Evolutionary conservation across 2,888 invertebrate genomes (phyloP).

Genomic region (Acanthopleura granulata): DNA sequence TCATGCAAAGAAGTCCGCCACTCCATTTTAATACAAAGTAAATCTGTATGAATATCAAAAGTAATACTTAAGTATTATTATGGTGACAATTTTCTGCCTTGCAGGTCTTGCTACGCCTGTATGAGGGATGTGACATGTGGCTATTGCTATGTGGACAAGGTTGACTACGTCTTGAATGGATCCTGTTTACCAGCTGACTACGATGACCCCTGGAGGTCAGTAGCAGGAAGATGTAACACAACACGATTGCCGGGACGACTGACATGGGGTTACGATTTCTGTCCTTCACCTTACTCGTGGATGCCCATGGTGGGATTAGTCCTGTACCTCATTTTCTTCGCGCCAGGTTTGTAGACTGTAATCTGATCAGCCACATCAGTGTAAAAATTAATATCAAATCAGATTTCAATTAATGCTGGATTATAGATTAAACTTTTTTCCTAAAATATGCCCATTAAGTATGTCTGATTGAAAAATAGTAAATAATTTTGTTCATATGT

Average conservation of each 20-base stretch:
- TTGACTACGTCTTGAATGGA: conserved; percentile 49
- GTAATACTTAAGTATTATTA: no score
- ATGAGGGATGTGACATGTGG: conserved; percentile 71
- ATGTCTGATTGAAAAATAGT: no score
- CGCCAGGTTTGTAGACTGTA: conserved; percentile 63
- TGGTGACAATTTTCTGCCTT: conserved; percentile 1
- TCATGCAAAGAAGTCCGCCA: no score
- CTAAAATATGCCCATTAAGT: no score
- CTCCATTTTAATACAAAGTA: no score
- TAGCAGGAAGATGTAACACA: conserved; percentile 61
- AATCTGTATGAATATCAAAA: no score
- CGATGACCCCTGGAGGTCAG: conserved; percentile 57
- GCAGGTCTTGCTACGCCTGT: conserved; percentile 70
- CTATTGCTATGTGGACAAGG: conserved; percentile 67
- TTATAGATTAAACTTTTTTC: no score
- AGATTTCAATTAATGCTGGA: neutral
- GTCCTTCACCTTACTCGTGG: conserved; percentile 70
- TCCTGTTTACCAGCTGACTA: conserved; percentile 66
- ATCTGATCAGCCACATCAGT: neutral
- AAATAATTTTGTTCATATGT: no score
- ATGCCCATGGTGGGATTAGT: conserved; percentile 70
- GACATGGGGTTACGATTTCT: conserved; percentile 71
- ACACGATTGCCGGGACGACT: conserved; percentile 42
- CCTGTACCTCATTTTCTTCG: conserved; percentile 71
- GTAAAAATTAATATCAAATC: neutral